phyloP scores from a whole-genome alignment of 2,113 vertebrate species.

The Embiotoca jacksoni region DNA sequence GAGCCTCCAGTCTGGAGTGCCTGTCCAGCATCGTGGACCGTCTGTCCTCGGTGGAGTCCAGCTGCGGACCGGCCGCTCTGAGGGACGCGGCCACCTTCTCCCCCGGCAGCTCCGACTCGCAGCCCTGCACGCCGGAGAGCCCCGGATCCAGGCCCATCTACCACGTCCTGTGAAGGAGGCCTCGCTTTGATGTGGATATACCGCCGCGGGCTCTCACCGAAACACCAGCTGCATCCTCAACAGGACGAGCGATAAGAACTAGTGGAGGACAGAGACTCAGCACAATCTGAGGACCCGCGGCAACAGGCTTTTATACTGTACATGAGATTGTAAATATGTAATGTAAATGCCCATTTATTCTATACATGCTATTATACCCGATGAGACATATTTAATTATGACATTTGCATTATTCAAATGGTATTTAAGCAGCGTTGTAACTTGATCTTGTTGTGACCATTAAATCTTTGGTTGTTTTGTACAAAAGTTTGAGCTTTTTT shows the following conservation, averaged over 20 bases:
- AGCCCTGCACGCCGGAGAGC: conserved; percentile 88
- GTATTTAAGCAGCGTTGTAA: conserved; percentile 74
- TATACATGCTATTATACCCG: conserved; percentile 72
- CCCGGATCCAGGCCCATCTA: conserved; percentile 89
- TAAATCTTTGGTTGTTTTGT: conserved; percentile 60
- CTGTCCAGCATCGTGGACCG: conserved; percentile 98
- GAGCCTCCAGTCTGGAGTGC: conserved; percentile 93
- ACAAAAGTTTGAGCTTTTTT: not conserved
- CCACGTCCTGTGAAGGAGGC: conserved; percentile 90
- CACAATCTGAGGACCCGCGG: conserved; percentile 19
- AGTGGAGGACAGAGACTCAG: conserved; percentile 16
- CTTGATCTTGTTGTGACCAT: conserved; percentile 41
- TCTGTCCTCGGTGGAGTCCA: conserved; percentile 86
- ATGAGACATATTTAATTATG: conserved; percentile 82
- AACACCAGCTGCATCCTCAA: conserved; percentile 38
- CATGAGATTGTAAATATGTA: conserved; percentile 85
- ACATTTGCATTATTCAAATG: conserved; percentile 63
- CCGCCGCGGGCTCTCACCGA: not conserved
- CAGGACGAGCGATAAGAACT: conserved; percentile 36
- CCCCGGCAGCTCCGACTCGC: conserved; percentile 86
- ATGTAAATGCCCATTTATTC: conserved; percentile 80
- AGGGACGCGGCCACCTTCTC: conserved; percentile 84
- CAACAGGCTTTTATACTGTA: conserved; percentile 67
- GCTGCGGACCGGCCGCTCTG: conserved; percentile 75
- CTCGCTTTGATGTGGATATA: conserved; percentile 10